Evolutionary conservation across 2,888 invertebrate species (phyloP), one percentile per base, ranked within the genome.

Genomic region (Acronicta psi): DNA sequence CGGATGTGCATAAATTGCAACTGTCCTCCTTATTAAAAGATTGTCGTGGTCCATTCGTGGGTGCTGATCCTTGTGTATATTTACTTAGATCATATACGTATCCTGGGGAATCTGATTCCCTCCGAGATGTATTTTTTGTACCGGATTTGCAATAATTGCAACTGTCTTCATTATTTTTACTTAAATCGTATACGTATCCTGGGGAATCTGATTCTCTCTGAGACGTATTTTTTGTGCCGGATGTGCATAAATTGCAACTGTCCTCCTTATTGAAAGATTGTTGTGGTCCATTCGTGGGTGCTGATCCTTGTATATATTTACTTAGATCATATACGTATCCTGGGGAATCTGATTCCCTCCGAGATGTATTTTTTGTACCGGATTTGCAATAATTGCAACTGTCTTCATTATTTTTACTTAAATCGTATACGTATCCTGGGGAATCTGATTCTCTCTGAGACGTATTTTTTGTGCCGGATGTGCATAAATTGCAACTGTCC

Each of bases 351-450:
- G 44, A 44, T 17, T 6, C 11, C 11, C 29, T 29, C 3, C 11
- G 29, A 29, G 11, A 11, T 3, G 29, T 31, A 13, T 31, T 29
- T 44, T 9, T 31, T 18, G 31, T 2, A 13, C 17, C 8, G 1
- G 6, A 13, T n/a, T 44, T 10, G 17, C 17, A n/a, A n/a, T n/a
- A 44, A 17, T 31, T 7, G 34, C 18, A 31, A 8, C 8, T 29
- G 11, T 29, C 29, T 29, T 11, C 29, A 4, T 29, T 29, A 29
- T 29, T 10, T 49, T 40, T 40, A n/a, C 6, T 17, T 17, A 37
- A 13, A 5, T 40, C 29, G 7, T 17, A 17, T 29, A 44, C 10
- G 7, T 49, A 49, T 31, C 29, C 49, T 10, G 40, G 29, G 40
- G 29, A n/a, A 2, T 29, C 37, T 13, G 13, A 13, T 31, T 31